Base-by-base conservation (phyloP, 2,113 vertebrate genomes). In the Epinephelus lanceolatus region DNA sequence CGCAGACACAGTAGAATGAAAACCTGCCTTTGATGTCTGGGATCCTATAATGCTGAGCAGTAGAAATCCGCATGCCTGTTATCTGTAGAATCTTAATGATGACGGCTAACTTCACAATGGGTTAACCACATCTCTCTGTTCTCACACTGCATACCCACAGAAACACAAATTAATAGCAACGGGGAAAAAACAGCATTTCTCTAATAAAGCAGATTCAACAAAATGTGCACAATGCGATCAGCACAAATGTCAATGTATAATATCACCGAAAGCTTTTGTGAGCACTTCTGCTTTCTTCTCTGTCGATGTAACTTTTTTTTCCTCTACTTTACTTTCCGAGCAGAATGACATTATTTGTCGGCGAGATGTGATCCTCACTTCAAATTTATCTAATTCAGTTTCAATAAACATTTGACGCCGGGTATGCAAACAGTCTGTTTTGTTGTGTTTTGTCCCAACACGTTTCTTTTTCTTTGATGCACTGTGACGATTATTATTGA, bases 31-130 rank as follows among this genome's bases (percentile, higher is more conserved):
- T 94, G 93, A 94, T 92, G 94, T 94, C 91, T 94, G 91, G 89
- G 89, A 92, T 92, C 91, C 78, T 67, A 93, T 94, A 93, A 94
- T 94, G 94, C 94, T 94, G 94, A 94, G 91, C 91, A 90, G 88
- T 87, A 88, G 88, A 94, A 94, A 92, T 90, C 89, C 86, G 87
- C 93, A 92, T 90, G 92, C 90, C 90, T 94, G 92, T 94, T 94
- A 94, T 94, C 93, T 91, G 91, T 67, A 81, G 93, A 90, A 95
- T 95, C 94, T 93, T 94, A 94, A 95, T 94, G 92, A 95, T 94
- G 92, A 92, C 87, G 92, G 91, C 91, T 84, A 92, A 91, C 91
- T 93, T 93, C 90, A 94, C 92, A 95, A 93, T 91, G 90, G 90
- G 90, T 94, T 95, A 94, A 94, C 90, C 83, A 14, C 86, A 66